Evolutionary conservation across 53 echinoderm and acorn worm species (phyloP).

Genomic region (Apostichopus leukothele): DNA sequence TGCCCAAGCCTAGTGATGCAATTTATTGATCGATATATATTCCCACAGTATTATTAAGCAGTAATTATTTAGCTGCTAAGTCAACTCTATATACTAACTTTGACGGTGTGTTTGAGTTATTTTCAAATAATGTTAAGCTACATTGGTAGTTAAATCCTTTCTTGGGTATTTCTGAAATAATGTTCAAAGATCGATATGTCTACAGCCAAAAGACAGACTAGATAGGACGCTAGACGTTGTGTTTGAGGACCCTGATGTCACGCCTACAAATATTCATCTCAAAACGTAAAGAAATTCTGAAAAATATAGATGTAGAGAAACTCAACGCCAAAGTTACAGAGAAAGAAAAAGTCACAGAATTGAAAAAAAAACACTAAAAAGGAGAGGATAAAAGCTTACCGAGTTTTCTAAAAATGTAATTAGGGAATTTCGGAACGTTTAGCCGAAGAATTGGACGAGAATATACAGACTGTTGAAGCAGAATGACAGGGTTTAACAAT

Average conservation of each 20-base stretch:
- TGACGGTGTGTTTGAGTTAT: too few relatives aligned
- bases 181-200: not conserved
- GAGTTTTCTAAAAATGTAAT: too few relatives aligned
- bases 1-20: not conserved
- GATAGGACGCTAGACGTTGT: not conserved
- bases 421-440: not conserved
- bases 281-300: not conserved
- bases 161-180: not conserved
- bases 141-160: too few relatives aligned
- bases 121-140: too few relatives aligned
- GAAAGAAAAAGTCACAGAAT: not conserved
- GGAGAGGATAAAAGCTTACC: too few relatives aligned
- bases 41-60: too few relatives aligned
- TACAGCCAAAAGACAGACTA: not conserved
- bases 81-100: too few relatives aligned
- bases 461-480: not conserved
- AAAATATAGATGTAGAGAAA: not conserved
- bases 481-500: too few relatives aligned
- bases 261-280: slow-evolving; percentile 1
- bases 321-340: not conserved
- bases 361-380: too few relatives aligned
- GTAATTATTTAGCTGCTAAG: too few relatives aligned
- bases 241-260: not conserved
- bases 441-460: not conserved
- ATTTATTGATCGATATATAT: too few relatives aligned